Conservation (phyloP, 2,113 vertebrate species). For the Neoarius graeffei region DNA sequence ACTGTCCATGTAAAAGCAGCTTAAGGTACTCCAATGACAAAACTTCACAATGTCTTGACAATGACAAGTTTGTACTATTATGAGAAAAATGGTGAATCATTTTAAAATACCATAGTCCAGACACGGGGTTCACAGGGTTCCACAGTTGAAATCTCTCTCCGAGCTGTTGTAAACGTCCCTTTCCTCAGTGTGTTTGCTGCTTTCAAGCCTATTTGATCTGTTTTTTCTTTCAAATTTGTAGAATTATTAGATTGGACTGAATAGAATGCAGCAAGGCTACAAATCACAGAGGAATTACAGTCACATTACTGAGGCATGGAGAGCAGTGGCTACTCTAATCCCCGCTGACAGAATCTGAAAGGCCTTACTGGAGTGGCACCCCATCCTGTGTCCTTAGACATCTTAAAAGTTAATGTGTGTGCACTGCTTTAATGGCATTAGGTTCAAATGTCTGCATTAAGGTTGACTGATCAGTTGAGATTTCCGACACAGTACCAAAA, state of each 20-base stretch:
- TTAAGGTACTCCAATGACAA: background rate
- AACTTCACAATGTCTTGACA: background rate
- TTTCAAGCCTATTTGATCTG: slow-evolving; percentile 21
- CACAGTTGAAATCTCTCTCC: background rate
- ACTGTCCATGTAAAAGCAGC: too few relatives aligned
- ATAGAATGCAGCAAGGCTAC: slow-evolving; percentile 11
- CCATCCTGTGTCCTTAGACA: slow-evolving; percentile 18
- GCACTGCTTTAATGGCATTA: slow-evolving; percentile 24
- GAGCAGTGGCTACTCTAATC: slow-evolving; percentile 30
- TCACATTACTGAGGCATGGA: slow-evolving; percentile 7
- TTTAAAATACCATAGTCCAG: background rate
- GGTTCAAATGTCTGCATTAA: slow-evolving; percentile 22
- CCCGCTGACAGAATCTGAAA: slow-evolving; percentile 35
- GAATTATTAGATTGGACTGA: slow-evolving; percentile 10
- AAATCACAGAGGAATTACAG: slow-evolving; percentile 39
- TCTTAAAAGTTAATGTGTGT: slow-evolving; percentile 2
- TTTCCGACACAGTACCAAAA: background rate
- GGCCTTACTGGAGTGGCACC: slow-evolving; percentile 29
- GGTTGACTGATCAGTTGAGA: background rate
- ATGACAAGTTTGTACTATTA: background rate
- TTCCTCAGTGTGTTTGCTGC: background rate
- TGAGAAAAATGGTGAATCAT: background rate
- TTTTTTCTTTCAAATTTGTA: slow-evolving; percentile 22
- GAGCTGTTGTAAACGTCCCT: background rate
- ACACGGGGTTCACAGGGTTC: background rate